Evolutionary conservation across 2,113 vertebrate genomes (phyloP), one percentile per base, ranked within the genome.

Genomic region (Thermophis baileyi): DNA sequence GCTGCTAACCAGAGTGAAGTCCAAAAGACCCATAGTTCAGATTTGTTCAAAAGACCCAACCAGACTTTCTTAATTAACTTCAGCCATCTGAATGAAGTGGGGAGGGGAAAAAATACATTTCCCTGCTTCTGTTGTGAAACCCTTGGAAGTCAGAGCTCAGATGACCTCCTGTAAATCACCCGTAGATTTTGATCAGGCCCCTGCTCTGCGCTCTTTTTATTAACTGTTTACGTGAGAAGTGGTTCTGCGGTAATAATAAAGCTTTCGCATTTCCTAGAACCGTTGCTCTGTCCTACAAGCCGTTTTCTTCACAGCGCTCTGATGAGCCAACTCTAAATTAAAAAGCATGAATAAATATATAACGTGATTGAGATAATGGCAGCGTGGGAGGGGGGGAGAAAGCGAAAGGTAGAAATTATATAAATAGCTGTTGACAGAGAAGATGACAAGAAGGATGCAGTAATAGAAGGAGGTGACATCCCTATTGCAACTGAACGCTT

Each of bases 401-500:
- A 91, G n/a, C 2, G 7, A 40, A 22, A 44, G 6, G 35, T 44
- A 81, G 35, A 44, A 81, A 40, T 81, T 40, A 44, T 81, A 81
- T 40, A 81, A 81, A 81, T 81, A 81, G 74, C 69, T 81, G 74
- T 22, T 93, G 91, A 87, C 91, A 92, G 85, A 53, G 4, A 89
- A 85, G 93, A 81, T 16, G 35, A 9, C 35, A 81, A 3, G 18
- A 81, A 20, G 2, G 69, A 16, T 40, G 69, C 35, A 0, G 18
- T 18, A 81, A 9, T 81, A 35, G 35, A 93, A 87, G 89, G 93
- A 93, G 95, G 92, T 22, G 91, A 24, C 89, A 47, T 95, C 89
- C 81, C 85, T 87, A 86, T 90, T 95, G 92, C 44, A 47, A 94
- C 91, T 94, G 95, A 94, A 96, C 94, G 69, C 46, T 44, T 35